Conservation (phyloP, 2,113 vertebrate genomes). For the Gulo gulo region DNA sequence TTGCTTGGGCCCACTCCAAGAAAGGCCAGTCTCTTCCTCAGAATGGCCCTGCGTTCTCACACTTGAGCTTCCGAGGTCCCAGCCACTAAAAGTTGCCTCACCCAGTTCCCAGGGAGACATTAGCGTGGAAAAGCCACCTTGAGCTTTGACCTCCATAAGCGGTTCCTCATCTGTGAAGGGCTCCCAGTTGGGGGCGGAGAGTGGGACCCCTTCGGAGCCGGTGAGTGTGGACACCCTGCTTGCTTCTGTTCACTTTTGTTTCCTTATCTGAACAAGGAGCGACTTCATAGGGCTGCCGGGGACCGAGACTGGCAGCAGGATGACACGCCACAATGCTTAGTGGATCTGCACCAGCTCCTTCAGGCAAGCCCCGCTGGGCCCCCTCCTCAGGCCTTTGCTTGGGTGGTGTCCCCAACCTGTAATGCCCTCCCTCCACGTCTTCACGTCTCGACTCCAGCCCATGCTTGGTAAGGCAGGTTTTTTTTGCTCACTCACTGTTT, state of each 20-base stretch:
- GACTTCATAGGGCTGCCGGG: not conserved
- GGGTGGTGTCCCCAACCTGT: not conserved
- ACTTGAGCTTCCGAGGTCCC: not conserved
- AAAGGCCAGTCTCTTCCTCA: not conserved
- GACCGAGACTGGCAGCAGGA: not conserved
- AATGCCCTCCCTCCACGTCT: not conserved
- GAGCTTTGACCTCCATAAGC: not conserved
- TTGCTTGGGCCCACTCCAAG: not conserved
- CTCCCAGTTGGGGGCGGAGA: not conserved
- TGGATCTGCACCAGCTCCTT: not conserved
- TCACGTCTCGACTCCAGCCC: not conserved
- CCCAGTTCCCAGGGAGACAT: not conserved
- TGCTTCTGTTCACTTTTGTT: not conserved
- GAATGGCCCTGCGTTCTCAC: not conserved
- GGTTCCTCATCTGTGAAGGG: not conserved
- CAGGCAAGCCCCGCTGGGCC: rapidly evolving
- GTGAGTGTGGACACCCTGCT: not conserved
- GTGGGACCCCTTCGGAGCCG: not conserved
- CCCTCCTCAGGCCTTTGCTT: not conserved
- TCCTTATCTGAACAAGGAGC: not conserved
- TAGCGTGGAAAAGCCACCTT: not conserved
- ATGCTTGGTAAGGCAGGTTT: too few species aligned
- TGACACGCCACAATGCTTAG: rapidly evolving
- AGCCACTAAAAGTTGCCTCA: not conserved
- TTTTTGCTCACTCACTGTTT: too few species aligned